A percentile compares a stretch with the other conserved stretches of the same genome.
These are phyloP conservation scores for Amniataba percoides DNA, from an alignment of 2,797 vertebrate species.

Conservation along the genomic window DNA sequence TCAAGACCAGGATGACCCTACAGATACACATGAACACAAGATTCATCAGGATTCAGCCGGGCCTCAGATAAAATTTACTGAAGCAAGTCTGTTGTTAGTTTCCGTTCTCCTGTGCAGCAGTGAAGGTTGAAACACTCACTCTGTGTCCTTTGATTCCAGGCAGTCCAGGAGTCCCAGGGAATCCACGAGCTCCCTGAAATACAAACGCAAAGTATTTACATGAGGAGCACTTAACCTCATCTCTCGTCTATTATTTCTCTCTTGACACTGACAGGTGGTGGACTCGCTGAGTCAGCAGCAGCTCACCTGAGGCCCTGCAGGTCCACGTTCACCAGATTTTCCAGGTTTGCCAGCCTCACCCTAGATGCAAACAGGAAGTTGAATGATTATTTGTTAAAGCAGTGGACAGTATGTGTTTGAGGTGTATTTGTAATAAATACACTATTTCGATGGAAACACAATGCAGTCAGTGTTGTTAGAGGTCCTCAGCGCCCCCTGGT, in stretches of 20 bases:
- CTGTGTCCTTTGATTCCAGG: constrained; percentile 98
- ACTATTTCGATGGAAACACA: not conserved
- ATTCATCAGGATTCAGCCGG: constrained; percentile 38
- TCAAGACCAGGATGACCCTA: constrained; percentile 96
- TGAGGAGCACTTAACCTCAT: not conserved
- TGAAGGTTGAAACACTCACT: constrained; percentile 83
- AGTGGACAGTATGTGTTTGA: not conserved
- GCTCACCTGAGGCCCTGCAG: constrained; percentile 93
- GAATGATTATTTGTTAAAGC: not conserved
- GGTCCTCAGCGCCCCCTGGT: constrained; percentile 56
- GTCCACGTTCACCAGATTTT: constrained; percentile 93
- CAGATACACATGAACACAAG: constrained; percentile 32
- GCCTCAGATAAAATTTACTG: not conserved
- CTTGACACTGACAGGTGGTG: not conserved
- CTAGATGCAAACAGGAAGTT: constrained; percentile 74
- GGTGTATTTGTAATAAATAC: not conserved
- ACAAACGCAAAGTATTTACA: constrained; percentile 13
- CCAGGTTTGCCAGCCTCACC: constrained; percentile 95
- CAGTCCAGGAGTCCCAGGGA: constrained; percentile 97
- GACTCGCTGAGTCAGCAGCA: not conserved
- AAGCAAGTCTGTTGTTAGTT: no score
- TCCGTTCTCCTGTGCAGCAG: not conserved
- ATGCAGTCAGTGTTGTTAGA: constrained; percentile 14
- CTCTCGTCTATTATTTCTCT: not conserved
- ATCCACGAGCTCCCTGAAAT: constrained; percentile 94